Evolutionary conservation across 2,888 invertebrate genomes (phyloP).

Genomic region (Brenthis hecate): DNA sequence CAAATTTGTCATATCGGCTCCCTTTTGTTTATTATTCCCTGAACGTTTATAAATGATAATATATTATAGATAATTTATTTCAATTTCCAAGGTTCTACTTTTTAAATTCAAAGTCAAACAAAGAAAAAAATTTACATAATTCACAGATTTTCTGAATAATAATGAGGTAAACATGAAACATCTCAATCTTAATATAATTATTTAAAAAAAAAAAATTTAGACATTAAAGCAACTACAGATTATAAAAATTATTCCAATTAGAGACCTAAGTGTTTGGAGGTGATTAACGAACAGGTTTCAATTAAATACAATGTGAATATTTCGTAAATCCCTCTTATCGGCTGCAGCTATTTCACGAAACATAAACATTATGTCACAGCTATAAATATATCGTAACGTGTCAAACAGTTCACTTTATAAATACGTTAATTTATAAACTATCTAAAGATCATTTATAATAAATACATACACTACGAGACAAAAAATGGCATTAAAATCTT

Average conservation of each 20-base stretch:
- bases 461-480: not conserved
- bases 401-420: constrained; percentile 13
- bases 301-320: not conserved
- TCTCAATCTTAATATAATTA: no score
- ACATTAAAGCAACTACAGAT: no score
- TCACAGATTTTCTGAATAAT: no score
- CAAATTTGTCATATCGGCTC: constrained; percentile 14
- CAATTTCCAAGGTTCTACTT: not conserved
- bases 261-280: no score
- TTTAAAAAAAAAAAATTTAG: no score
- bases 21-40: constrained; percentile 12
- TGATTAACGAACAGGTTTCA: no score
- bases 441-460: not conserved
- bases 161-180: no score
- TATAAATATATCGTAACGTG: constrained; percentile 35
- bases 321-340: constrained; percentile 5
- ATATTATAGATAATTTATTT: not conserved
- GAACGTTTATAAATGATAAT: not conserved
- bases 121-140: no score
- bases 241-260: no score
- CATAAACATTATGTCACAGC: constrained; percentile 32
- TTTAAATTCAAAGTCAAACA: no score
- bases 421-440: constrained; percentile 7
- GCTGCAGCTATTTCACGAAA: constrained; percentile 11
- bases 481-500: no score